Evolutionary conservation across 2,797 vertebrate species (phyloP).

Genomic region (Anabas testudineus): DNA sequence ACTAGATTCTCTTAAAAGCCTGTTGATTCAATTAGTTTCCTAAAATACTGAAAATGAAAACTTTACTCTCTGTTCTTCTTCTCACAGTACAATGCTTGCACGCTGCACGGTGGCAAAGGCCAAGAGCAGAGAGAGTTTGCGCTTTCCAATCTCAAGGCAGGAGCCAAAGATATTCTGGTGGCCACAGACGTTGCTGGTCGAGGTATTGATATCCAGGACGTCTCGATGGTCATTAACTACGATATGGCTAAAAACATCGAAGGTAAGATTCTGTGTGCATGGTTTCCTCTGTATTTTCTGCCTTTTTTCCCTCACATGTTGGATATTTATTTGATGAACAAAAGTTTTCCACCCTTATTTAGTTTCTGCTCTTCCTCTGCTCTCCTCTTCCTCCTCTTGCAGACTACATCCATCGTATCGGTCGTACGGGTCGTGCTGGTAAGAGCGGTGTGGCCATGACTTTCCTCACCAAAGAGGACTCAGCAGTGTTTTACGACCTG

Average conservation of each 20-base stretch:
- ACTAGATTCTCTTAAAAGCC: neutral
- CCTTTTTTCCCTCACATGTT: too few relatives aligned
- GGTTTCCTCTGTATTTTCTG: too few relatives aligned
- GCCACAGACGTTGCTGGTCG: constrained; percentile 97
- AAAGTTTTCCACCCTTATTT: neutral
- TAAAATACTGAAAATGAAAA: neutral
- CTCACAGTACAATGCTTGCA: constrained; percentile 96
- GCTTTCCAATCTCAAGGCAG: constrained; percentile 97
- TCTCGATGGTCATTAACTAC: constrained; percentile 98
- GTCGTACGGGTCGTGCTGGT: constrained; percentile 95
- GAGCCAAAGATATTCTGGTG: constrained; percentile 98
- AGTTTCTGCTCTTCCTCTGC: neutral
- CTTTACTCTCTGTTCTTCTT: neutral
- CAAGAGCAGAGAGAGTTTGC: constrained; percentile 99
- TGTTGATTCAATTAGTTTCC: neutral
- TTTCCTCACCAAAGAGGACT: constrained; percentile 98
- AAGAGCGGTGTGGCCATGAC: constrained; percentile 97
- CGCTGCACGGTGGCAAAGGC: constrained; percentile 97
- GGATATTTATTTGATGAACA: too few relatives aligned
- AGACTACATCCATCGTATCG: constrained; percentile 99
- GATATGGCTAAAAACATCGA: constrained; percentile 99
- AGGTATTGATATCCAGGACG: constrained; percentile 98
- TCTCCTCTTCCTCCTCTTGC: neutral
- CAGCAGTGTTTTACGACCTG: constrained; percentile 95
- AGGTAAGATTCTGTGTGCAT: constrained; percentile 80